Evolutionary conservation across 2,888 invertebrate species (phyloP).

Genomic region (Melieria omissa): DNA sequence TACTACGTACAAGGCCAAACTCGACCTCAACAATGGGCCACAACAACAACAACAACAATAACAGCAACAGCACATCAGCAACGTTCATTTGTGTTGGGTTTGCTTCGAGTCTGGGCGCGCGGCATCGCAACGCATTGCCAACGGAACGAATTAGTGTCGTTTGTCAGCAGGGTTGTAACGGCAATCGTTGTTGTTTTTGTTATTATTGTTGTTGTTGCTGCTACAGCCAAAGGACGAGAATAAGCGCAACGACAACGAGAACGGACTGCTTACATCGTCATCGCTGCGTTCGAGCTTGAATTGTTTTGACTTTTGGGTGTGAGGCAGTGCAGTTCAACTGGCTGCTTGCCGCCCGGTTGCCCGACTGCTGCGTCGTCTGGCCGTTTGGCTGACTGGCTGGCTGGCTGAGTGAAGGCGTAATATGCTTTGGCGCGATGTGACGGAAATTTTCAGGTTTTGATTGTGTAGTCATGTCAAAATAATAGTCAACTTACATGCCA

Average conservation of each 20-base stretch:
- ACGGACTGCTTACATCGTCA: too few relatives aligned
- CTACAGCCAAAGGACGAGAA: too few relatives aligned
- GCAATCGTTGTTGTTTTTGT: neutral
- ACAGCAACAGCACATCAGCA: neutral
- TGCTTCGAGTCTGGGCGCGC: neutral
- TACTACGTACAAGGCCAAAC: neutral
- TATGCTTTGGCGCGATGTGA: constrained; percentile 43
- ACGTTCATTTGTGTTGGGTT: constrained; percentile 30
- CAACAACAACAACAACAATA: constrained; percentile 9
- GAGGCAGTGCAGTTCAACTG: neutral
- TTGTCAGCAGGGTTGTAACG: constrained; percentile 19
- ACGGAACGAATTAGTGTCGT: constrained; percentile 25
- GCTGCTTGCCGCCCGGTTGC: neutral
- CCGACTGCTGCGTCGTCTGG: too few relatives aligned
- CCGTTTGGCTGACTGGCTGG: neutral
- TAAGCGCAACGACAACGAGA: too few relatives aligned
- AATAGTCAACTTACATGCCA: constrained; percentile 63
- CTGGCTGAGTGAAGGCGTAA: constrained; percentile 25
- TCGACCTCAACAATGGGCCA: constrained; percentile 1
- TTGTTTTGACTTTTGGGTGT: too few relatives aligned
- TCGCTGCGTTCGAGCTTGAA: too few relatives aligned
- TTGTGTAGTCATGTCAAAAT: constrained; percentile 62
- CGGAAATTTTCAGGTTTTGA: constrained; percentile 59
- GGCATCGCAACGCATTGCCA: neutral
- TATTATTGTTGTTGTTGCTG: constrained; percentile 10